These are phyloP conservation scores for Scaptomyza cyrtandrae DNA, from an alignment of 2,888 invertebrate genomes.

Conservation along the genomic window DNA sequence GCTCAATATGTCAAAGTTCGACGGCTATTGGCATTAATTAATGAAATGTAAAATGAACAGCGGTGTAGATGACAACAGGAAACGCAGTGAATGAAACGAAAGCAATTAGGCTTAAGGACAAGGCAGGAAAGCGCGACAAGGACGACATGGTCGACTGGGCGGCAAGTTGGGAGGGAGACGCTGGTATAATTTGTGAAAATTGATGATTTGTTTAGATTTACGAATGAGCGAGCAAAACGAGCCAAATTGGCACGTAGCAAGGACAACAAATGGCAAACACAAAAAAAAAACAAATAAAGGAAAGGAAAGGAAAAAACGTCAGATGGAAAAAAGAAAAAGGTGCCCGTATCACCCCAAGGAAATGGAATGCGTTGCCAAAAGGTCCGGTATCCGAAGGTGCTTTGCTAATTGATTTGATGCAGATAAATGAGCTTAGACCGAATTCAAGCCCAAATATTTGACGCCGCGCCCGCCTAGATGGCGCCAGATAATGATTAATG, in stretches of 20 bases:
- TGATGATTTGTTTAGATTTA: conserved; percentile 81
- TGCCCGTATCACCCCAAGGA: conserved; percentile 35
- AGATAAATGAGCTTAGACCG: conserved; percentile 72
- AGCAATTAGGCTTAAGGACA: conserved; percentile 70
- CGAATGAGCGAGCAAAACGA: conserved; percentile 76
- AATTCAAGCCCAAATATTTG: conserved; percentile 35
- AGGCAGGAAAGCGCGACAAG: conserved; percentile 25
- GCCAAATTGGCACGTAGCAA: conserved; percentile 75
- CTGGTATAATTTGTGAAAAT: conserved; percentile 78
- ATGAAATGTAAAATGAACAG: conserved; percentile 77
- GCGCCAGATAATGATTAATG: conserved; percentile 76
- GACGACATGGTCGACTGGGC: neutral
- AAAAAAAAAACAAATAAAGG: conserved; percentile 2
- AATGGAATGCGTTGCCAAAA: conserved; percentile 32
- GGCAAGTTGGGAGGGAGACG: conserved; percentile 28
- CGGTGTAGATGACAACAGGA: conserved; percentile 52
- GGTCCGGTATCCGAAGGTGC: conserved; percentile 54
- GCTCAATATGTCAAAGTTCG: conserved; percentile 78
- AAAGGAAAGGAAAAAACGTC: neutral
- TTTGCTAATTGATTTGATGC: conserved; percentile 77
- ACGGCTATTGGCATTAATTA: conserved; percentile 76
- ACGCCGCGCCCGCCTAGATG: conserved; percentile 38
- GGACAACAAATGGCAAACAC: conserved; percentile 28
- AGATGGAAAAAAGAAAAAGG: conserved; percentile 43
- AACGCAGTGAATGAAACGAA: conserved; percentile 56